Percentiles rank a stretch among this genome's conserved stretches.
phyloP scores from a whole-genome alignment of 2,888 invertebrate genomes.

The Hetaerina titia region DNA sequence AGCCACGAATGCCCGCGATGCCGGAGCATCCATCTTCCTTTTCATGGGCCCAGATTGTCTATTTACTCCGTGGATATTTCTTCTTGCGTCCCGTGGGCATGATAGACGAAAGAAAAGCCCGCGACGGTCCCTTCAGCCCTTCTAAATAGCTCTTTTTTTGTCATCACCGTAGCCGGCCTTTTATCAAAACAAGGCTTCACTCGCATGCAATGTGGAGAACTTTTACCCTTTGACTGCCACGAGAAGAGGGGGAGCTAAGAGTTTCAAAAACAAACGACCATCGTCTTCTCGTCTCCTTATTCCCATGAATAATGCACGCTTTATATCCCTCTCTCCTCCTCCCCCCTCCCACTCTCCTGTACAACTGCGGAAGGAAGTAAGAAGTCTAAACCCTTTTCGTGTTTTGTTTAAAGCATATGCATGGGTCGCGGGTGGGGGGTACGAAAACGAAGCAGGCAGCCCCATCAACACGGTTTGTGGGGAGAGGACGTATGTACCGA shows the following conservation, averaged over 20 bases:
- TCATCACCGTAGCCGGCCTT: not conserved
- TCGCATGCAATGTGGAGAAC: not conserved
- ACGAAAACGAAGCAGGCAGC: not conserved
- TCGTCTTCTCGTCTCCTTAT: not conserved
- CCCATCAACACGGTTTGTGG: not conserved
- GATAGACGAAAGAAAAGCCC: not conserved
- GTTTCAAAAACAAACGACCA: not conserved
- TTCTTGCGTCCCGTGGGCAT: not conserved
- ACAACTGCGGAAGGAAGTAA: not conserved
- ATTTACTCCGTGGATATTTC: not conserved
- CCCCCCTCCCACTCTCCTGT: not conserved
- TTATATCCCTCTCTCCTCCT: not conserved
- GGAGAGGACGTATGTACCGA: not conserved
- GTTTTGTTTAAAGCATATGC: not conserved
- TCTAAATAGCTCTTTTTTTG: not conserved
- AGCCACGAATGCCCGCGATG: not conserved
- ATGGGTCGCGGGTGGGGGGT: too few relatives aligned
- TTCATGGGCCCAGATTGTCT: not conserved
- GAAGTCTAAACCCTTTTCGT: not conserved
- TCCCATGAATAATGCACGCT: slow-evolving; percentile 12
- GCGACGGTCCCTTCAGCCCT: not conserved
- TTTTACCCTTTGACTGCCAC: not conserved
- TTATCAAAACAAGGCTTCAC: slow-evolving; percentile 7
- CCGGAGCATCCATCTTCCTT: not conserved
- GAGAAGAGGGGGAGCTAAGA: not conserved